Evolutionary conservation across 1,140 invertebrate species (phyloP).

Genomic region (Drosophila murphyi): DNA sequence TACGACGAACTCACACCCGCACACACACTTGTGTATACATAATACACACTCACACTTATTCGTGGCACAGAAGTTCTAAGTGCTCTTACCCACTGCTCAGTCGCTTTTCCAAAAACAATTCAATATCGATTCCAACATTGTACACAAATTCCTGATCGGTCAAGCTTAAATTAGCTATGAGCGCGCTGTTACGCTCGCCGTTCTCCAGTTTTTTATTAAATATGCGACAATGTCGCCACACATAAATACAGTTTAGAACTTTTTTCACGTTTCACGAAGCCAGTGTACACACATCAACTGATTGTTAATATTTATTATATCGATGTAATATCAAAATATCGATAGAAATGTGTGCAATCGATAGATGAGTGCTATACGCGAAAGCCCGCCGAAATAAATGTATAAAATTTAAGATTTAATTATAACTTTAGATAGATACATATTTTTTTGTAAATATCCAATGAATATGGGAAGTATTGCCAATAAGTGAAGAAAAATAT

Average conservation of each 20-base stretch:
- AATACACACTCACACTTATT: conserved; percentile 54
- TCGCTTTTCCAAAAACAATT: conserved; percentile 74
- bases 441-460: not conserved
- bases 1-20: conserved; percentile 3
- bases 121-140: conserved; percentile 81
- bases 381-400: not conserved
- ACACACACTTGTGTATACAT: conserved; percentile 31
- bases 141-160: conserved; percentile 80
- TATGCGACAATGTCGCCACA: conserved; percentile 73
- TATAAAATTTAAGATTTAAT: not conserved
- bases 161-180: conserved; percentile 72
- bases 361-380: not conserved
- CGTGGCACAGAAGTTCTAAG: conserved; percentile 69
- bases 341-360: conserved; percentile 5
- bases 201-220: conserved; percentile 76
- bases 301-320: conserved; percentile 13
- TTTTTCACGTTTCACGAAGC: conserved; percentile 43
- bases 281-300: conserved; percentile 37
- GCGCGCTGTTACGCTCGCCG: conserved; percentile 52
- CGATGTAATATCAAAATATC: not conserved
- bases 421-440: not conserved
- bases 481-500: no score
- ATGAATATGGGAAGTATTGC: no score
- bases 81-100: conserved; percentile 73
- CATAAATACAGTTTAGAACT: conserved; percentile 59